Base-by-base conservation (phyloP, 2,888 invertebrate genomes). In the Cyclophora albipunctata region DNA sequence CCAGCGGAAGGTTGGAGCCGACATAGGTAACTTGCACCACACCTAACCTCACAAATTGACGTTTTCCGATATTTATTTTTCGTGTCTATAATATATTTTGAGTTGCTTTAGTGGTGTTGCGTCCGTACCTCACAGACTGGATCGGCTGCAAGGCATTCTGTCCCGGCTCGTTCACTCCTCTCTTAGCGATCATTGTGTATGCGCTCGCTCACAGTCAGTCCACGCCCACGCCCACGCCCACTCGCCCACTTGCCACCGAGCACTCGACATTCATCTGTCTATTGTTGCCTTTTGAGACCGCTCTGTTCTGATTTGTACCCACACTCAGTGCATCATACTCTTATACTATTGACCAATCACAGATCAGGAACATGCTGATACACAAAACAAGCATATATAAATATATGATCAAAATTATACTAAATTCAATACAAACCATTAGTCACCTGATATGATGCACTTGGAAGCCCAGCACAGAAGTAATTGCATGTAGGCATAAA, bases 1-100 rank as follows among this genome's bases (percentile, higher is more conserved):
- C 89, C 91, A 91, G 89, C 91, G 92, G 91, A 92, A 92, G 90
- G 90, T 91, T 87, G 91, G 91, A 90, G 88, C 86, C 84, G 92
- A 92, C 83, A 90, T 92, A 92, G 92, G 92, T 92, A 92, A 92
- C 91, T 87, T 88, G 88, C 87, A 89, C 87, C 69, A 84, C 83
- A 86, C 87, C 84, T 86, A 86, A 86, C 85, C 84, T 84, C 87
- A 86, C 84, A 84, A 81, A 79, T 85, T 81, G 83, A 83, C 82
- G 82, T 84, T 83, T 86, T 87, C 78, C 83, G 80, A 84, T 78
- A 81, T 81, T 84, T 84, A 77, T 83, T 84, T 85, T 87, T 78
- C 84, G 81, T 85, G 85, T 87, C 84, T 86, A 84, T 84, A 84
- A 83, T 73, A 20, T 20, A 20, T 87, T 74, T 87, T 88, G 87